These are phyloP conservation scores for Lutjanus erythropterus DNA, from an alignment of 2,113 vertebrate species.

Conservation along the genomic window DNA sequence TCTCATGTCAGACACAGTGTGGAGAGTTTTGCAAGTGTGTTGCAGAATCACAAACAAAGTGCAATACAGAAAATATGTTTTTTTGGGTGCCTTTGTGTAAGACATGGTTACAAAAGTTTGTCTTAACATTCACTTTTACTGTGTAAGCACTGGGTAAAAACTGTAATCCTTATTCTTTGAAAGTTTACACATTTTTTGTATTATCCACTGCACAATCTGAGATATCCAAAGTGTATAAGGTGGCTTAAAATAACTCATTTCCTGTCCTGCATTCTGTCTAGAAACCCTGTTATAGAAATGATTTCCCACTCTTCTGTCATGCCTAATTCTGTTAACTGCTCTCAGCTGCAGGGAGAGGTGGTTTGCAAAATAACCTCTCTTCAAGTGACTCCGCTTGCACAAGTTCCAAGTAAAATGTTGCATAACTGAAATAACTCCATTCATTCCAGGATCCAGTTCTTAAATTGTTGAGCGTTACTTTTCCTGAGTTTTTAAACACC, in stretches of 20 bases:
- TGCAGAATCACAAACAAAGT: too few species aligned
- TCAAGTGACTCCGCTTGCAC: background rate
- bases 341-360: background rate
- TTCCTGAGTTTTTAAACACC: background rate
- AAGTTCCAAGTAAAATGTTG: background rate
- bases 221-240: too few species aligned
- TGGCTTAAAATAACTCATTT: background rate
- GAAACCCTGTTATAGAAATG: background rate
- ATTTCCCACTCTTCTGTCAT: too few species aligned
- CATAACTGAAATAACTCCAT: background rate
- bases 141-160: too few species aligned
- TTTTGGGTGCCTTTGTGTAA: too few species aligned
- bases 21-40: too few species aligned
- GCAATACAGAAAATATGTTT: too few species aligned
- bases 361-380: background rate
- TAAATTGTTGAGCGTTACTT: background rate
- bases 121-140: too few species aligned
- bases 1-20: too few species aligned
- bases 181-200: background rate
- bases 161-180: background rate
- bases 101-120: too few species aligned
- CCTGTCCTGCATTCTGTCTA: background rate
- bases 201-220: too few species aligned
- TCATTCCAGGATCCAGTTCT: background rate
- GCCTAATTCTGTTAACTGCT: too few species aligned